Evolutionary conservation across 2,888 invertebrate genomes (phyloP).

Genomic region (Cylindroiulus punctatus): DNA sequence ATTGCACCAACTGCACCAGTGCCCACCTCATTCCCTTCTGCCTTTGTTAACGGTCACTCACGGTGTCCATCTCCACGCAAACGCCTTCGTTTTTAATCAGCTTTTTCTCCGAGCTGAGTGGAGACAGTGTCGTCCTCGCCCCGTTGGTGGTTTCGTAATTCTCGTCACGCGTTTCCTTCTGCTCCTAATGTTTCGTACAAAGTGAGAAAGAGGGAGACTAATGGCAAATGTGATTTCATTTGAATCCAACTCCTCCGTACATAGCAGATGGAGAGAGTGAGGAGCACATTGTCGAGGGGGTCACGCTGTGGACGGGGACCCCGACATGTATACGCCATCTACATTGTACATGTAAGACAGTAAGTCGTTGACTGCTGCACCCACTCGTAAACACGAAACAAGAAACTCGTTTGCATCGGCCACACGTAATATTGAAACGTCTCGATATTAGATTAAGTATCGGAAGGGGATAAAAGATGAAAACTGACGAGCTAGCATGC

Average conservation of each 20-base stretch:
- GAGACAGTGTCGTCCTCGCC: background rate
- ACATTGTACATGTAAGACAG: too few species aligned
- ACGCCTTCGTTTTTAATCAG: background rate
- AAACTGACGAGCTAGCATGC: too few species aligned
- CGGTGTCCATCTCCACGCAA: background rate
- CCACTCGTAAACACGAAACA: too few species aligned
- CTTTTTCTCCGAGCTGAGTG: background rate
- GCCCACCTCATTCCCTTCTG: too few species aligned
- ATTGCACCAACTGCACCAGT: too few species aligned
- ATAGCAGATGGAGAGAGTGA: slow-evolving; percentile 8
- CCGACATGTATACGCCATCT: background rate
- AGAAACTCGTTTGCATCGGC: background rate
- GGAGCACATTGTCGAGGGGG: background rate
- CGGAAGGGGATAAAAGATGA: too few species aligned
- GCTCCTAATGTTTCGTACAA: slow-evolving; percentile 45
- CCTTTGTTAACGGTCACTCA: too few species aligned
- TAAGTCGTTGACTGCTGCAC: too few species aligned
- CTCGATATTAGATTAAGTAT: background rate
- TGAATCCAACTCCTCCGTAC: slow-evolving; percentile 26
- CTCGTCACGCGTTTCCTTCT: slow-evolving; percentile 15
- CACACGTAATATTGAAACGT: background rate
- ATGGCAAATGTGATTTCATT: slow-evolving; percentile 45
- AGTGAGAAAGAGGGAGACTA: slow-evolving; percentile 39
- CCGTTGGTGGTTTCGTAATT: background rate
- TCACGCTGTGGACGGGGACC: background rate